A percentile compares a stretch with the other conserved stretches of the same genome.
Evolutionary conservation across 2,113 vertebrate genomes (phyloP).

Genomic region (Nansenia antarctica): DNA sequence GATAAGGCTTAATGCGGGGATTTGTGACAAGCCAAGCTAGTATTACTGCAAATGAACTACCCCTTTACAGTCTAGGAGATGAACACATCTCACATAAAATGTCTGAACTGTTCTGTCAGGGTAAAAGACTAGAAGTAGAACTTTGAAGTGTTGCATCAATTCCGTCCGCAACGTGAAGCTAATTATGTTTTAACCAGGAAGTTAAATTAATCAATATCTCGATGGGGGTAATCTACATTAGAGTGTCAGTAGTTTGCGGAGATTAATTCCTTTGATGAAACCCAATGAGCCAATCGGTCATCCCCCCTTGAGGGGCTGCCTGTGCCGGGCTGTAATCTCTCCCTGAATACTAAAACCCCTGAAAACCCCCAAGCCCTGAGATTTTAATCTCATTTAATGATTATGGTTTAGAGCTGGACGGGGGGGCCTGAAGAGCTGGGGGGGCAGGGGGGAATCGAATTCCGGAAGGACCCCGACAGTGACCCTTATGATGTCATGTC

Average conservation of each 20-base stretch:
- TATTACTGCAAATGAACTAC: background rate
- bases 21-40: background rate
- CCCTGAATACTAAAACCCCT: constrained; percentile 37
- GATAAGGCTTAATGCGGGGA: background rate
- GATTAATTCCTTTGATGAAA: constrained; percentile 44
- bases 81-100: background rate
- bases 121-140: too few relatives aligned
- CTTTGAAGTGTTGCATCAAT: constrained; percentile 6
- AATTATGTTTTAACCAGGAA: constrained; percentile 23
- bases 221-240: constrained; percentile 32
- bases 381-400: constrained; percentile 58
- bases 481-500: background rate
- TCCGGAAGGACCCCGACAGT: constrained; percentile 1
- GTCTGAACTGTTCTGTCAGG: background rate
- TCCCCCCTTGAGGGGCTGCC: constrained; percentile 27
- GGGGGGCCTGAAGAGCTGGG: constrained; percentile 10
- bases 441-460: constrained; percentile 21
- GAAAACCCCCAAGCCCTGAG: background rate
- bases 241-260: constrained; percentile 45
- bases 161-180: constrained; percentile 20
- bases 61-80: too few relatives aligned
- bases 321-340: constrained; percentile 39
- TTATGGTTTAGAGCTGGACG: constrained; percentile 35
- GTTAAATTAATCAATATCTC: constrained; percentile 46
- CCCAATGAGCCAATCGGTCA: constrained; percentile 39